Evolutionary conservation across 2,113 vertebrate genomes (phyloP), one percentile per base, ranked within the genome.

Genomic region (Alligator mississippiensis): DNA sequence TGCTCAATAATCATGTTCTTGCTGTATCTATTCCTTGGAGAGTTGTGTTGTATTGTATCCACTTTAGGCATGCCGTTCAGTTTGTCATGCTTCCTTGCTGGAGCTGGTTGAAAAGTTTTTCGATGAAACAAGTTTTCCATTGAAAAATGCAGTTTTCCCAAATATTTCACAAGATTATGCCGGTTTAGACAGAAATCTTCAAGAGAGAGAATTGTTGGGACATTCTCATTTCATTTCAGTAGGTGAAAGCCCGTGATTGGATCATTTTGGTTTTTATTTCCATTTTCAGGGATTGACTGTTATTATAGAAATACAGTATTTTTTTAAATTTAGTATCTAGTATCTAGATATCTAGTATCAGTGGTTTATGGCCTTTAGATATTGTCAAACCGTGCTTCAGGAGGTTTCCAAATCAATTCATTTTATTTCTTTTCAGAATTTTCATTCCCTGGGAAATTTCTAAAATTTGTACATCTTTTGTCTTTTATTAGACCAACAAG

Each of bases 341-440:
- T 47, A 47, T 47, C 47, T 47, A 8, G 47, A 47, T 47, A 47
- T 47, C 47, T 47, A 47, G 47, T 47, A 47, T 47, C 47, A 47
- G 9, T 9, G 47, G n/a, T 6, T 60, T 22, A n/a, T n/a, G 18
- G 14, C 19, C 59, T 3, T 1, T 64, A 84, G 63, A 28, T 2
- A 5, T 25, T 15, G 11, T 15, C 55, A 30, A 61, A 64, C 91
- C 24, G 6, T 77, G 22, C 55, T 94, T 72, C 70, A 96, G 93
- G 84, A 25, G 25, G 64, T 82, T 95, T 92, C 86, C 74, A 90
- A 89, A 30, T n/a, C 82, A 47, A 47, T 47, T 47, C 47, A 47
- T 47, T 47, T 47, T 79, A 3, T 4, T 1, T 89, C 68, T 72
- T 5, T 5, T 21, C 0, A 0, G 70, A 64, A 87, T 0, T 0